Evolutionary conservation across 2,797 vertebrate genomes (phyloP).

Genomic region (Thunnus albacares): DNA sequence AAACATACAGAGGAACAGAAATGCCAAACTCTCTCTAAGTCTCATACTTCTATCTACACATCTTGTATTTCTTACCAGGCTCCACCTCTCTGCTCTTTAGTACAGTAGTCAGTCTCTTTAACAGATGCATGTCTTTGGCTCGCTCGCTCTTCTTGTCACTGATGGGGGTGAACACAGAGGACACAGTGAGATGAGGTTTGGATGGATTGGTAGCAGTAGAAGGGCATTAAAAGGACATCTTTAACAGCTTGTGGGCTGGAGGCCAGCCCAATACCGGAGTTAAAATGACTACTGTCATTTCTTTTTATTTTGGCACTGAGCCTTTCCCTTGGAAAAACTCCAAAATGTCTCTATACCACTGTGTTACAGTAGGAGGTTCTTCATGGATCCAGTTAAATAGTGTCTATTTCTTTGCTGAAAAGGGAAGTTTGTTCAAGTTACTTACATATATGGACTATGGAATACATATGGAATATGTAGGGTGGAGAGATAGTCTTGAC

Average conservation of each 20-base stretch:
- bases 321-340: neutral
- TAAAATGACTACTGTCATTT: no score
- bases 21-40: neutral
- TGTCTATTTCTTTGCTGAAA: no score
- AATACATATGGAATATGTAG: no score
- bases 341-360: no score
- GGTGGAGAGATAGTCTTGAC: no score
- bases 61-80: constrained; percentile 70
- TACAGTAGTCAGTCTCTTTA: constrained; percentile 91
- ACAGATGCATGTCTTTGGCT: constrained; percentile 96
- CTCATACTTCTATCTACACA: accelerated
- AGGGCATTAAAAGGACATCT: neutral
- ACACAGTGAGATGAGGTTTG: neutral
- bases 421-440: no score
- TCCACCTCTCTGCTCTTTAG: constrained; percentile 85
- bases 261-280: no score
- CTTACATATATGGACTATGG: no score
- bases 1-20: neutral
- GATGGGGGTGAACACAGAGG: constrained; percentile 20
- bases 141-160: constrained; percentile 98
- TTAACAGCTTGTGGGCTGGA: neutral
- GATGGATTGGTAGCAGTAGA: neutral
- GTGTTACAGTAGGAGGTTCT: no score
- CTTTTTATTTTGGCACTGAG: neutral
- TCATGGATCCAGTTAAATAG: no score